phyloP scores from a whole-genome alignment of 2,113 vertebrate species.

The Barnardius zonarius region DNA sequence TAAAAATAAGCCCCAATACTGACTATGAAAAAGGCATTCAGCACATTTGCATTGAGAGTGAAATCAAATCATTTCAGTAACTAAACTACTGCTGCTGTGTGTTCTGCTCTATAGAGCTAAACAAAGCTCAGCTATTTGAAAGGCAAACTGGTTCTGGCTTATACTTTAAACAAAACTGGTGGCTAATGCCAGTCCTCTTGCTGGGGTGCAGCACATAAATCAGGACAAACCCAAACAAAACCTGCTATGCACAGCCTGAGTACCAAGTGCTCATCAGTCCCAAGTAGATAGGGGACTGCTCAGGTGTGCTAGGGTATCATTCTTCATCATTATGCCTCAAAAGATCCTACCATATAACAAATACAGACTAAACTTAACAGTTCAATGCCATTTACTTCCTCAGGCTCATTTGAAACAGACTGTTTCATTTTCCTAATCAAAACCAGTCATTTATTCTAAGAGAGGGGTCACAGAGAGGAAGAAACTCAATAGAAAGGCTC shows the following conservation, averaged over 20 bases:
- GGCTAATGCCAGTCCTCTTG: neutral
- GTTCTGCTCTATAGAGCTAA: neutral
- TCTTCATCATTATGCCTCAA: neutral
- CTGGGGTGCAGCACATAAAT: neutral
- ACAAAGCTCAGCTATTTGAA: constrained; percentile 17
- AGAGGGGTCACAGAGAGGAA: neutral
- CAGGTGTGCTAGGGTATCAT: neutral
- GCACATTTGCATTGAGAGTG: neutral
- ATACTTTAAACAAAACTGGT: neutral
- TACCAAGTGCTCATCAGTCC: neutral
- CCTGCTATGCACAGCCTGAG: neutral
- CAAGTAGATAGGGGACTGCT: neutral
- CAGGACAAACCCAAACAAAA: neutral
- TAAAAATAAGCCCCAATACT: neutral
- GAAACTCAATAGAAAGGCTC: neutral
- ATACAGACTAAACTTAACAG: neutral
- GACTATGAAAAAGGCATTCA: neutral
- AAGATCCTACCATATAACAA: neutral
- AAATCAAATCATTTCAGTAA: constrained; percentile 14
- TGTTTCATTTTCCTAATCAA: neutral
- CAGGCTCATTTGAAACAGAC: neutral
- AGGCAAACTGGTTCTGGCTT: constrained; percentile 16
- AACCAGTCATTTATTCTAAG: neutral
- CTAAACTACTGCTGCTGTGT: neutral
- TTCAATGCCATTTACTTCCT: neutral